These are phyloP conservation scores for Sepioteuthis lessoniana DNA, from an alignment of 2,888 invertebrate species.

Conservation along the genomic window DNA sequence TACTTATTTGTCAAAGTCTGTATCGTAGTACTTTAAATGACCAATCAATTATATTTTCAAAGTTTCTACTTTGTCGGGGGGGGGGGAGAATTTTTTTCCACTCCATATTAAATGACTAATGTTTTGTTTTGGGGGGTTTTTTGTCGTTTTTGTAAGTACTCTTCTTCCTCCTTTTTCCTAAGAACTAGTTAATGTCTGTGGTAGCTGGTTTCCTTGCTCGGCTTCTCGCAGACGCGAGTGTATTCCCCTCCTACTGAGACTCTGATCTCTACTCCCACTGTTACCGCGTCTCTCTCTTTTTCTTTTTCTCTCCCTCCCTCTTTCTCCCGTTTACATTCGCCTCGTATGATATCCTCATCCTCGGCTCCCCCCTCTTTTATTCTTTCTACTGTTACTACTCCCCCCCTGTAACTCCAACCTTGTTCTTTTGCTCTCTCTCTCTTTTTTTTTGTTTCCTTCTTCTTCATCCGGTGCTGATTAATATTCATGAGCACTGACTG, in stretches of 20 bases:
- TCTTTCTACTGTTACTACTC: not conserved
- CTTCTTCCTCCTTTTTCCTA: not conserved
- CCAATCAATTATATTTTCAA: too few species aligned
- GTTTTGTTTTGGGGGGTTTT: not conserved
- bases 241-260: not conserved
- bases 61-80: too few species aligned
- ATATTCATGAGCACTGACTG: conserved; percentile 49
- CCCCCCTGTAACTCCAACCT: not conserved
- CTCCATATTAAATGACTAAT: conserved; percentile 20
- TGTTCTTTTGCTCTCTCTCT: not conserved
- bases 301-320: conserved; percentile 42
- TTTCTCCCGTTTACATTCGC: conserved; percentile 37
- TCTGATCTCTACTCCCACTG: conserved; percentile 37
- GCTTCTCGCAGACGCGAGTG: not conserved
- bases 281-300: not conserved
- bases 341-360: conserved; percentile 46
- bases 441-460: not conserved
- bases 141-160: not conserved
- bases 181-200: conserved; percentile 33
- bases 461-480: conserved; percentile 37
- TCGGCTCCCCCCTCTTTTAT: conserved; percentile 40
- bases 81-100: too few species aligned
- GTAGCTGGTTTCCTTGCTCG: not conserved
- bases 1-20: too few species aligned
- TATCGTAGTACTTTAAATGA: too few species aligned